A percentile compares a stretch with the other conserved stretches of the same genome.
phyloP scores from a whole-genome alignment of 2,888 invertebrate genomes.

The Coleophora flavipennella region DNA sequence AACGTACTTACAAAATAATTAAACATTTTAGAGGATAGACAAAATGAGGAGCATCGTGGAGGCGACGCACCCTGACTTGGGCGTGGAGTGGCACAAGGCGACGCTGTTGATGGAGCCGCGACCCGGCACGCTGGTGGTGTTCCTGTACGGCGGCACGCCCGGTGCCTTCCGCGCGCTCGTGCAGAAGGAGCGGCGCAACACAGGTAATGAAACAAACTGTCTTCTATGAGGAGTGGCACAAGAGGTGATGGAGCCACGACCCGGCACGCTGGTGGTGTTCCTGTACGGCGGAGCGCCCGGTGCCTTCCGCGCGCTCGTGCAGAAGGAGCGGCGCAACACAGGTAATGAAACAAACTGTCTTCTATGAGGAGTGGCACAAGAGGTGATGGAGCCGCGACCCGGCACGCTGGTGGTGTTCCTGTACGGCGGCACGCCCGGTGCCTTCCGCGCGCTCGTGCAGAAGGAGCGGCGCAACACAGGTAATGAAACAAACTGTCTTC shows the following conservation, averaged over 20 bases:
- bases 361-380: too few species aligned
- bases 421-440: too few species aligned
- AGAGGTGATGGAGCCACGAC: not conserved
- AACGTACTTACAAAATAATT: too few species aligned
- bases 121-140: slow-evolving; percentile 38
- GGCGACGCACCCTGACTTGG: slow-evolving; percentile 25
- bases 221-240: too few species aligned
- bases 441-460: slow-evolving; percentile 21
- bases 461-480: not conserved
- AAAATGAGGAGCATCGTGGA: slow-evolving; percentile 34
- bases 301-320: slow-evolving; percentile 21
- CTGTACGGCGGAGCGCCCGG: too few species aligned
- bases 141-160: slow-evolving; percentile 36
- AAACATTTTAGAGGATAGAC: slow-evolving; percentile 28
- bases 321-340: not conserved
- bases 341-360: not conserved
- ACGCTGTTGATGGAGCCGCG: slow-evolving; percentile 48
- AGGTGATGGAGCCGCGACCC: not conserved
- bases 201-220: slow-evolving; percentile 16
- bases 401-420: too few species aligned
- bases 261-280: too few species aligned
- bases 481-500: not conserved
- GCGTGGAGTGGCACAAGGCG: slow-evolving; percentile 41
- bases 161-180: slow-evolving; percentile 46
- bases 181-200: slow-evolving; percentile 25